These are phyloP conservation scores for Phalacrocorax aristotelis DNA, from an alignment of 2,113 vertebrate species.

Conservation along the genomic window DNA sequence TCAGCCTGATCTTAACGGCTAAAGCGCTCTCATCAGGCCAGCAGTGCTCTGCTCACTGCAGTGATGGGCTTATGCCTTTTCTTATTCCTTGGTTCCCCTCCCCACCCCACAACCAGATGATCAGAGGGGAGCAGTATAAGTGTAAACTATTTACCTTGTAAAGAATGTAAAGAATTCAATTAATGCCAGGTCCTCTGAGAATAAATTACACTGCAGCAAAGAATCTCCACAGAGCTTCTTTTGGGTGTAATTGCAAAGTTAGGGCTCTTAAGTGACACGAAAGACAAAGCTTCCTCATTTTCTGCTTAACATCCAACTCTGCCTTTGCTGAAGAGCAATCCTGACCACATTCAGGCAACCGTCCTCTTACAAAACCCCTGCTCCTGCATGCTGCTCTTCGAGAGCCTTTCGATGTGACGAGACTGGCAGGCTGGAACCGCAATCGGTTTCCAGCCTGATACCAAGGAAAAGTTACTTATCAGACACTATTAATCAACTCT, in stretches of 20 bases:
- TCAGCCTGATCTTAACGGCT: not conserved
- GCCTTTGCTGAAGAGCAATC: constrained; percentile 31
- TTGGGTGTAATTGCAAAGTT: not conserved
- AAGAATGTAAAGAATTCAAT: constrained; percentile 3
- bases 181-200: not conserved
- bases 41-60: not conserved
- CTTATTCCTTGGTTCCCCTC: not conserved
- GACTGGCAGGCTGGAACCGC: constrained; percentile 53
- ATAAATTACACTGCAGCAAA: not conserved
- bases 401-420: constrained; percentile 51
- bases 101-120: not conserved
- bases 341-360: not conserved
- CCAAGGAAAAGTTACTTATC: constrained; percentile 58
- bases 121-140: not conserved
- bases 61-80: not conserved
- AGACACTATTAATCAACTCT: constrained; percentile 48
- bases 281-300: not conserved
- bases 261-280: not conserved
- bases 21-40: not conserved
- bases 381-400: constrained; percentile 12
- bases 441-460: constrained; percentile 58
- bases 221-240: not conserved
- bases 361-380: not conserved
- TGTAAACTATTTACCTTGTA: not conserved
- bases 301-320: not conserved